Evolutionary conservation across 2,113 vertebrate genomes (phyloP).

Genomic region (Trematomus loennbergii): DNA sequence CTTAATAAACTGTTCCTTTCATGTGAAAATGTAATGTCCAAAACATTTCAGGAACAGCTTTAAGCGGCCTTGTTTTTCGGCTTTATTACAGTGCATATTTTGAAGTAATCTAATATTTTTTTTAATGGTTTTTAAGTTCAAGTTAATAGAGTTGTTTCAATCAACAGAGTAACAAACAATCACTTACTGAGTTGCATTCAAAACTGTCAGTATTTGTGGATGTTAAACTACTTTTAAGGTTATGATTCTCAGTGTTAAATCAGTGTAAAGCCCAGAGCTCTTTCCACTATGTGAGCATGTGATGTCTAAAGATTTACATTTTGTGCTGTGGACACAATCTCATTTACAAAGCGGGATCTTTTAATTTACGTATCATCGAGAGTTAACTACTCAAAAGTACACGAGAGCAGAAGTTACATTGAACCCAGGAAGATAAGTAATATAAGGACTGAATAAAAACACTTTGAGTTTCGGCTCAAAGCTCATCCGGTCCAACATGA

Average conservation of each 20-base stretch:
- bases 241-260: constrained; percentile 62
- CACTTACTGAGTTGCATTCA: constrained; percentile 29
- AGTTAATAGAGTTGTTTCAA: constrained; percentile 26
- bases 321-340: constrained; percentile 24
- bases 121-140: constrained; percentile 38
- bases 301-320: constrained; percentile 53
- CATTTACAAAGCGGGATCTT: constrained; percentile 40
- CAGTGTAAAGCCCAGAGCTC: constrained; percentile 45
- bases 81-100: constrained; percentile 41
- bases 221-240: constrained; percentile 2
- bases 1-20: constrained; percentile 54
- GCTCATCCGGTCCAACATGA: constrained; percentile 2
- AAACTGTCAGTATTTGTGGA: constrained; percentile 53
- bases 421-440: constrained; percentile 10
- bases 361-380: constrained; percentile 14
- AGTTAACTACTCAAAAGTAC: not conserved
- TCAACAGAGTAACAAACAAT: constrained; percentile 26
- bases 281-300: constrained; percentile 45
- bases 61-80: constrained; percentile 57
- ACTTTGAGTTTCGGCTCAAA: constrained; percentile 1
- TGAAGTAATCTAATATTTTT: constrained; percentile 21
- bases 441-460: not conserved
- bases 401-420: constrained; percentile 27
- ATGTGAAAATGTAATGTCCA: constrained; percentile 46
- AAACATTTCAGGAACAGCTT: constrained; percentile 65